A percentile compares a stretch with the other conserved stretches of the same genome.
Evolutionary conservation across 2,888 invertebrate species (phyloP).

Genomic region (Phaedon cochleariae): DNA sequence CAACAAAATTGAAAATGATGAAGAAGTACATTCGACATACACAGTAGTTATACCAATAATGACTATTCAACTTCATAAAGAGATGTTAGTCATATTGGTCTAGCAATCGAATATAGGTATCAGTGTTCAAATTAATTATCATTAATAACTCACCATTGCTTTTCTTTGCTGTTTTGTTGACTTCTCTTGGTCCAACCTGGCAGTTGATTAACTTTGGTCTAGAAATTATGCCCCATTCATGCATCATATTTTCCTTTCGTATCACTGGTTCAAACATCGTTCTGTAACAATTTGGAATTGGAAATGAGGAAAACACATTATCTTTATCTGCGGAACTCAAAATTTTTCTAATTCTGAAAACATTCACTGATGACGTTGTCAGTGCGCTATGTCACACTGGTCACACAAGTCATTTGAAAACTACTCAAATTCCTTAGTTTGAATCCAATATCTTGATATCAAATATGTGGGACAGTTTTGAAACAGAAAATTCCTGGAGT

Average conservation of each 20-base stretch:
- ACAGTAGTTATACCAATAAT: too few relatives aligned
- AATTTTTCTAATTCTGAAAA: background rate
- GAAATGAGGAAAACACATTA: background rate
- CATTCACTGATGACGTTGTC: background rate
- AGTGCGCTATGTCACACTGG: background rate
- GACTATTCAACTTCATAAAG: too few relatives aligned
- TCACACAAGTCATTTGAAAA: background rate
- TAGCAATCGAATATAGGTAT: background rate
- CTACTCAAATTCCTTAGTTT: background rate
- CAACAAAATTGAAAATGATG: too few relatives aligned
- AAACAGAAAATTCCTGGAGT: conserved; percentile 8
- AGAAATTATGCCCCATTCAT: conserved; percentile 58
- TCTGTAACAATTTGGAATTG: conserved; percentile 23
- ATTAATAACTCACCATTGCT: background rate
- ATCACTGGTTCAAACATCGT: conserved; percentile 39
- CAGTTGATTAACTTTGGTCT: conserved; percentile 41
- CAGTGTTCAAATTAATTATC: conserved; percentile 36
- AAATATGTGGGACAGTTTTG: conserved; percentile 19
- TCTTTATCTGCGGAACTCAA: background rate
- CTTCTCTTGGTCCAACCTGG: conserved; percentile 13
- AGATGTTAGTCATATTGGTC: too few relatives aligned
- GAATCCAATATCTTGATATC: background rate
- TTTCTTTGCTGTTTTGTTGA: background rate
- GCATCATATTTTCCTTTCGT: conserved; percentile 49
- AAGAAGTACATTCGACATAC: too few relatives aligned